Evolutionary conservation across 2,888 invertebrate genomes (phyloP).

Genomic region (Diploptera punctata): DNA sequence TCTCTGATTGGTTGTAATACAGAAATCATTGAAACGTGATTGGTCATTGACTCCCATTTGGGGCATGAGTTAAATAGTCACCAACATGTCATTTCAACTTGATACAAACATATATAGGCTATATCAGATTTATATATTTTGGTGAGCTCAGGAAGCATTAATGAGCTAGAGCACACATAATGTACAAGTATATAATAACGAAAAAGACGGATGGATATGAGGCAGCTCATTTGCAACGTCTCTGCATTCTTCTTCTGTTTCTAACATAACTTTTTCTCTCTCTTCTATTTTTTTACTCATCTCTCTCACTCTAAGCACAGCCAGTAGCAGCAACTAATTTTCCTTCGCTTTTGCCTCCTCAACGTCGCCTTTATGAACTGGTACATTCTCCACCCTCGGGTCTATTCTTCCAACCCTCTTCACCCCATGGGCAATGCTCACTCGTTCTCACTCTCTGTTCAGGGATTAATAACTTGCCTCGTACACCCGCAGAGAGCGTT

Average conservation of each 20-base stretch:
- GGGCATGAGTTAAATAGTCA: too few species aligned
- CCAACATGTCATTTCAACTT: too few species aligned
- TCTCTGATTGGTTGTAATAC: too few species aligned
- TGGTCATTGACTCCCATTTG: too few species aligned
- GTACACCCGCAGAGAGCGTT: slow-evolving; percentile 35
- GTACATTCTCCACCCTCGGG: slow-evolving; percentile 20
- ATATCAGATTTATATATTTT: too few species aligned
- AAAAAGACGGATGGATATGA: slow-evolving; percentile 7
- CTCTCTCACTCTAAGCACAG: background rate
- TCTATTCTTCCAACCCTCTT: slow-evolving; percentile 32
- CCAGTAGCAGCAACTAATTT: slow-evolving; percentile 34
- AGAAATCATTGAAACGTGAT: too few species aligned
- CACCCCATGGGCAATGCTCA: slow-evolving; percentile 18
- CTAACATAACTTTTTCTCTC: slow-evolving; percentile 17
- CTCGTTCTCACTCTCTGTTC: background rate
- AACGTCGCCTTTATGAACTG: slow-evolving; percentile 36
- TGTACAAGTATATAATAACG: background rate
- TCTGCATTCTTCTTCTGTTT: slow-evolving; percentile 12
- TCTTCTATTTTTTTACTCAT: background rate
- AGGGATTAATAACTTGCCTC: slow-evolving; percentile 36
- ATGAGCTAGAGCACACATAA: slow-evolving; percentile 3
- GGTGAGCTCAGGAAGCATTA: slow-evolving; percentile 15
- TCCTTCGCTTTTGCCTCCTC: slow-evolving; percentile 33
- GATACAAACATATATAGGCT: too few species aligned
- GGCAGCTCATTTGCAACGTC: slow-evolving; percentile 27